Evolutionary conservation across 2,797 vertebrate species (phyloP).

Genomic region (Crocidura indochinensis): DNA sequence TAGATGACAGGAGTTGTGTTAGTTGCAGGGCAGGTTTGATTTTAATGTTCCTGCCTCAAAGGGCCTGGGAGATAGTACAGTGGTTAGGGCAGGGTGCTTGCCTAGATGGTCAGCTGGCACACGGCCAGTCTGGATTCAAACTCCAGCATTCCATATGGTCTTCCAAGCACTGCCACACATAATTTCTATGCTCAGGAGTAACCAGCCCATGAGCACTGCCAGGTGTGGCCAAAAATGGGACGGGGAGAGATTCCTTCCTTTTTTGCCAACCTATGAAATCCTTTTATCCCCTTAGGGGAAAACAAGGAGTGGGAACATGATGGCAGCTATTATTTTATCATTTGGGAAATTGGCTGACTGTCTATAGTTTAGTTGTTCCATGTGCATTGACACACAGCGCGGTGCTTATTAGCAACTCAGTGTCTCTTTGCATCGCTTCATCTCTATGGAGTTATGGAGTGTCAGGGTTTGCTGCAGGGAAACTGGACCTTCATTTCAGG

Average conservation of each 20-base stretch:
- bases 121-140: too few species aligned
- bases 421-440: background rate
- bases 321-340: background rate
- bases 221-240: too few species aligned
- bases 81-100: too few species aligned
- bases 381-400: background rate
- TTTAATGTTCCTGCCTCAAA: too few species aligned
- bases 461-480: conserved; percentile 35
- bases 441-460: background rate
- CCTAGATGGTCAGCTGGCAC: too few species aligned
- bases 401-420: background rate
- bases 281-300: background rate
- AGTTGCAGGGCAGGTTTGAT: fast-evolving
- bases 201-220: too few species aligned
- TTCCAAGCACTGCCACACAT: too few species aligned
- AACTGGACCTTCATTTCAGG: conserved; percentile 53
- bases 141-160: too few species aligned
- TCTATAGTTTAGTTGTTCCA: background rate
- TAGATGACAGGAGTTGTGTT: background rate
- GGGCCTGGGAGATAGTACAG: too few species aligned
- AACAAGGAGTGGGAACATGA: background rate
- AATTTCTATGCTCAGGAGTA: too few species aligned
- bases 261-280: background rate
- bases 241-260: too few species aligned
- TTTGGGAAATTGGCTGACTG: background rate